phyloP scores from a whole-genome alignment of 2,888 invertebrate species.

The Tridacna gigas region DNA sequence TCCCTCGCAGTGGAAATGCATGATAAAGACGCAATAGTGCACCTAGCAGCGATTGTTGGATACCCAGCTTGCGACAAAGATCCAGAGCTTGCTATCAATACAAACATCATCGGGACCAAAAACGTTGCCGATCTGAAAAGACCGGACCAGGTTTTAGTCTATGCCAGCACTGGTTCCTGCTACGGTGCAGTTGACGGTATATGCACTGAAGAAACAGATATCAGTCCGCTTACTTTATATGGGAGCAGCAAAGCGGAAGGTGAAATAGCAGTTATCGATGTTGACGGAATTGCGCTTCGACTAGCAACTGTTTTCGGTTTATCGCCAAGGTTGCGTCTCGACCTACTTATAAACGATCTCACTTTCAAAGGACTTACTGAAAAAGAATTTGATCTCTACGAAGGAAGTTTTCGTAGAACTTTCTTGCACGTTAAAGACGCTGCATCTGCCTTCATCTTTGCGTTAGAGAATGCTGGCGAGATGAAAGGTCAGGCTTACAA shows the following conservation, averaged over 20 bases:
- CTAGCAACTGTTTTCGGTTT: constrained; percentile 84
- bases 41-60: constrained; percentile 84
- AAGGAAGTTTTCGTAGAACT: constrained; percentile 82
- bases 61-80: constrained; percentile 84
- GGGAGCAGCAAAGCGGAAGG: constrained; percentile 83
- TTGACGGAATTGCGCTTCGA: constrained; percentile 81
- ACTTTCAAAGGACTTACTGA: constrained; percentile 80
- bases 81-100: constrained; percentile 76
- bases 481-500: constrained; percentile 83
- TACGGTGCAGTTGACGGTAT: constrained; percentile 83
- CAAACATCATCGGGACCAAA: constrained; percentile 82
- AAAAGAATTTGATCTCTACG: constrained; percentile 82
- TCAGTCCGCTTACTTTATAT: constrained; percentile 83
- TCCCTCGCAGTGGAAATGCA: constrained; percentile 72
- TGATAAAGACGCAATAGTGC: constrained; percentile 80
- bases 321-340: constrained; percentile 83
- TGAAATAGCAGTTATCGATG: constrained; percentile 76
- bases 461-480: constrained; percentile 77
- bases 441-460: constrained; percentile 83
- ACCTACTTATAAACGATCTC: constrained; percentile 84
- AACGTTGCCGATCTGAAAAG: constrained; percentile 75
- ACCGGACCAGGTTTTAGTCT: constrained; percentile 81
- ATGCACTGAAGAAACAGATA: constrained; percentile 83
- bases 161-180: constrained; percentile 84
- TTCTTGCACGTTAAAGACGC: constrained; percentile 84